Conservation (phyloP, 2,797 vertebrate species). For the Phaenicophaeus curvirostris region DNA sequence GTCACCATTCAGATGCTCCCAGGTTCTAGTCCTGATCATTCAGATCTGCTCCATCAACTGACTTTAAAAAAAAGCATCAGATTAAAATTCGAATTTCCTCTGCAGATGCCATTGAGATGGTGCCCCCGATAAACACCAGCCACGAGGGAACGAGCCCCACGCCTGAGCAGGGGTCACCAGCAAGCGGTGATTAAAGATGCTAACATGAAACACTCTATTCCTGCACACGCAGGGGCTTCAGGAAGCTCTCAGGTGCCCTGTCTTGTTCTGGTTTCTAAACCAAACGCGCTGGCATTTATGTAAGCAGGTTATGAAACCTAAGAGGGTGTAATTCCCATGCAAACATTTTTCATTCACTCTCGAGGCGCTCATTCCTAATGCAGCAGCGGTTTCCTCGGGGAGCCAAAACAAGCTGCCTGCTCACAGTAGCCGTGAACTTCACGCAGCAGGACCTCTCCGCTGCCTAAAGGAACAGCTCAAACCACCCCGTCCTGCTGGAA, state of each 20-base stretch:
- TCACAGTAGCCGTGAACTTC: background rate
- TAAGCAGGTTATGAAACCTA: conserved; percentile 52
- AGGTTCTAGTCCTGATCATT: accelerated
- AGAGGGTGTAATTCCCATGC: conserved; percentile 39
- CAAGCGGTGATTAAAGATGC: background rate
- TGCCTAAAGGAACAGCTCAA: background rate
- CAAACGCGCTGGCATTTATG: conserved; percentile 9
- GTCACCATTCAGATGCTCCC: background rate
- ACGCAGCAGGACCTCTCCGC: background rate
- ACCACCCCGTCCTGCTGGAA: background rate
- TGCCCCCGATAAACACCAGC: background rate
- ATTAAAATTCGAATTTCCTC: background rate
- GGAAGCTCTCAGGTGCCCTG: background rate
- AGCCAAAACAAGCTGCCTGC: background rate
- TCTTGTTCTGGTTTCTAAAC: background rate
- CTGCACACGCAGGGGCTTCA: background rate
- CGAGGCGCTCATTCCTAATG: accelerated
- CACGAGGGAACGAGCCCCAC: accelerated
- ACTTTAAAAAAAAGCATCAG: background rate
- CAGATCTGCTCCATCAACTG: background rate
- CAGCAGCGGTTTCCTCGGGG: background rate
- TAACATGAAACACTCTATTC: background rate
- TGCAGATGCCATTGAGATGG: background rate
- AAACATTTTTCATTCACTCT: conserved; percentile 46
- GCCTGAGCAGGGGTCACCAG: background rate